Percentiles rank a stretch among this genome's conserved stretches.
Evolutionary conservation across 2,888 invertebrate genomes (phyloP).

Genomic region (Willowsia nigromaculata): DNA sequence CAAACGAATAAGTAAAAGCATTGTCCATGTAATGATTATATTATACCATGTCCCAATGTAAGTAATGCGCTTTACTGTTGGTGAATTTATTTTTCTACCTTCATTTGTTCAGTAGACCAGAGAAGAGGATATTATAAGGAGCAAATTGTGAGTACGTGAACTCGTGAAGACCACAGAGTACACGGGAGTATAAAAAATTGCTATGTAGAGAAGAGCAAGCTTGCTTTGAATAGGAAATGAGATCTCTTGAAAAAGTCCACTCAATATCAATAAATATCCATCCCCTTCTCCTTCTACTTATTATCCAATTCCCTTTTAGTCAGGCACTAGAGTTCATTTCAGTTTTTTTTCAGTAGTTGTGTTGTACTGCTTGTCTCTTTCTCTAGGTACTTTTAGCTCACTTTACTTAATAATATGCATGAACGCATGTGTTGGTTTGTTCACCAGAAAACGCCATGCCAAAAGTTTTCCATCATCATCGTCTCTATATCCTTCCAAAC

Average conservation of each 20-base stretch:
- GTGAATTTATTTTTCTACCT: not conserved
- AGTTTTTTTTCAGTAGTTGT: not conserved
- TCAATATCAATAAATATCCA: conserved; percentile 60
- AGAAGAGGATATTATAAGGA: not conserved
- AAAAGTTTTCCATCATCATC: not conserved
- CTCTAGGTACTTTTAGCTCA: no score
- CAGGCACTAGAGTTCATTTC: not conserved
- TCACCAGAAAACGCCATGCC: not conserved
- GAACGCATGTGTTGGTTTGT: not conserved
- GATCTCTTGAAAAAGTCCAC: conserved; percentile 61
- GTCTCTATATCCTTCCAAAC: not conserved
- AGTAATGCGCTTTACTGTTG: not conserved
- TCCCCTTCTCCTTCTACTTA: conserved; percentile 23
- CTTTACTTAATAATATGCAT: conserved; percentile 12
- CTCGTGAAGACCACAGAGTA: not conserved
- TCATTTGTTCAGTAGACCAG: not conserved
- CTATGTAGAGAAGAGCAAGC: not conserved
- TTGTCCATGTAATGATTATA: not conserved
- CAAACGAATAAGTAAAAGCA: not conserved
- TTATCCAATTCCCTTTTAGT: conserved; percentile 14
- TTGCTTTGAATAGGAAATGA: conserved; percentile 57
- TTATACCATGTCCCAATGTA: not conserved
- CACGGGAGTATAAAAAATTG: no score
- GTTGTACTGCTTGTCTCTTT: not conserved
- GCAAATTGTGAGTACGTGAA: not conserved